These are phyloP conservation scores for Shinisaurus crocodilurus DNA, from an alignment of 2,113 vertebrate genomes.

Conservation along the genomic window DNA sequence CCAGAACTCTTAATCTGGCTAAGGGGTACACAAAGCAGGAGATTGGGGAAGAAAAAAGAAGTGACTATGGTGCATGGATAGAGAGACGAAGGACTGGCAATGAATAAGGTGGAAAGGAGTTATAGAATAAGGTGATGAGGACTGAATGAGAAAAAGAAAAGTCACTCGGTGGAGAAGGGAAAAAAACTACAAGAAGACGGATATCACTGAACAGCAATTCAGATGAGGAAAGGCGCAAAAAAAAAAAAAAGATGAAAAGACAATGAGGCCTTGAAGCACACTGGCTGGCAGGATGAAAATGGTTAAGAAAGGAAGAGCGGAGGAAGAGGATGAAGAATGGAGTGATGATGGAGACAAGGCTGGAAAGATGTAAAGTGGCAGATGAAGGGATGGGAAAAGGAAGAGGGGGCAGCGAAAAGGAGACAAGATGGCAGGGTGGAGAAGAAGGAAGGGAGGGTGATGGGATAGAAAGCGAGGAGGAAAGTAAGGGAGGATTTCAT, in stretches of 20 bases:
- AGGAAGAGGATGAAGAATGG: background rate
- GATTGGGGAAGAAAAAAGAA: background rate
- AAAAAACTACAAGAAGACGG: background rate
- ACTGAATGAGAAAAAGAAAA: background rate
- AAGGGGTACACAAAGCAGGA: too few relatives aligned
- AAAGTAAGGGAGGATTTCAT: background rate
- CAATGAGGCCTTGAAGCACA: background rate
- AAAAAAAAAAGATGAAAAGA: background rate
- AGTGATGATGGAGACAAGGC: background rate
- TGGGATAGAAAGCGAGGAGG: background rate
- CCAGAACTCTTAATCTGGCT: too few relatives aligned
- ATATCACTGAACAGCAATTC: too few relatives aligned
- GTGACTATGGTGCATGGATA: background rate
- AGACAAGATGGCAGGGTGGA: conserved; percentile 53
- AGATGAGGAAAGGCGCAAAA: background rate
- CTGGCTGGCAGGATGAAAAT: background rate
- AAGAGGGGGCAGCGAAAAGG: background rate
- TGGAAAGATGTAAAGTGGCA: background rate
- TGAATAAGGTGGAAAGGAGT: background rate
- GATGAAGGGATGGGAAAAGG: background rate
- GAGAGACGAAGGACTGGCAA: background rate
- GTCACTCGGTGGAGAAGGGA: too few relatives aligned
- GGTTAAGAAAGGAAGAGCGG: background rate
- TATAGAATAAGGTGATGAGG: background rate
- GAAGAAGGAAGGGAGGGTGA: background rate